Conservation (phyloP, 2,888 invertebrate species). For the Cacoxenus indagator region DNA sequence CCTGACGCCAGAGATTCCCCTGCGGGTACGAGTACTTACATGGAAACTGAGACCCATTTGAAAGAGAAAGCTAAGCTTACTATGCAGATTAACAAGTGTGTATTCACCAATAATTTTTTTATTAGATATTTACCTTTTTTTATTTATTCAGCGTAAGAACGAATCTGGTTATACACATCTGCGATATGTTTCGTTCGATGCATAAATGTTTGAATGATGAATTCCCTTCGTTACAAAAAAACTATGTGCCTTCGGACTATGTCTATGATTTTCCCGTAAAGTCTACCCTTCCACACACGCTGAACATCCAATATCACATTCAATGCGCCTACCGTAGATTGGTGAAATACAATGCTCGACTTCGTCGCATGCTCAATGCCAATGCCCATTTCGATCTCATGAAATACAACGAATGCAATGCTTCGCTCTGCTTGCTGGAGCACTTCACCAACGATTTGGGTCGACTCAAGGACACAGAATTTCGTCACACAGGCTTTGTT, state of each 20-base stretch:
- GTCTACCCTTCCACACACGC: constrained; percentile 40
- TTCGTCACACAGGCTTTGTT: constrained; percentile 50
- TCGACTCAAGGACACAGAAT: constrained; percentile 38
- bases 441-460: constrained; percentile 26
- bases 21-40: neutral
- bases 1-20: neutral
- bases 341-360: constrained; percentile 43
- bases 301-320: constrained; percentile 58
- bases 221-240: constrained; percentile 38
- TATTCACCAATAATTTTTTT: neutral
- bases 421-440: constrained; percentile 34
- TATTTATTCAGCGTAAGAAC: constrained; percentile 36
- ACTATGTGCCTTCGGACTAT: constrained; percentile 46
- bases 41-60: neutral
- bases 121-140: neutral
- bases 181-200: constrained; percentile 48
- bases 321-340: constrained; percentile 52
- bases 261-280: constrained; percentile 34
- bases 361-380: constrained; percentile 44
- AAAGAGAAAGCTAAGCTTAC: neutral
- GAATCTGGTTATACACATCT: constrained; percentile 43
- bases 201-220: constrained; percentile 50
- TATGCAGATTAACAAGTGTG: neutral
- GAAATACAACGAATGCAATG: constrained; percentile 51
- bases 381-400: constrained; percentile 51